Conservation (phyloP, 1,140 invertebrate species). For the Drosophila pallidifrons region DNA sequence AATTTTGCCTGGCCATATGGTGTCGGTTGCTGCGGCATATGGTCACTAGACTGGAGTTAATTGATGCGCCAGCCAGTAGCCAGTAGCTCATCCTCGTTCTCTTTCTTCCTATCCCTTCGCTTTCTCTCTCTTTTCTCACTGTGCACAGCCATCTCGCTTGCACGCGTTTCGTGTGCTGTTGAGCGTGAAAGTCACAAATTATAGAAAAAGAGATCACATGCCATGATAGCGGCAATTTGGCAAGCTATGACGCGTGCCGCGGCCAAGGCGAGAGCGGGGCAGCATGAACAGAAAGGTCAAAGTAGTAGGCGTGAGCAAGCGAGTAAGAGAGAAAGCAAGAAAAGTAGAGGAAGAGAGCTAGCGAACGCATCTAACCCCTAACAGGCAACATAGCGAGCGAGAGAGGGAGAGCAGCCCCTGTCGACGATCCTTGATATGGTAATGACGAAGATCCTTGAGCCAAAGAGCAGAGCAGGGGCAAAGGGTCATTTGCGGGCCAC, state of each 20-base stretch:
- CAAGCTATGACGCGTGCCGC: constrained; percentile 79
- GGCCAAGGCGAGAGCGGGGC: constrained; percentile 10
- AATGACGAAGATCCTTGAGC: constrained; percentile 67
- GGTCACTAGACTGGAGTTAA: constrained; percentile 77
- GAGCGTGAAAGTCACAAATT: constrained; percentile 85
- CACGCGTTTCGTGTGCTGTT: constrained; percentile 73
- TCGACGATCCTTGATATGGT: constrained; percentile 74
- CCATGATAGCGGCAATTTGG: constrained; percentile 84
- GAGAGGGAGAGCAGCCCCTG: constrained; percentile 47
- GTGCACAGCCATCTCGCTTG: not conserved
- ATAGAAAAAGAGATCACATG: constrained; percentile 79
- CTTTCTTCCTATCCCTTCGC: constrained; percentile 2
- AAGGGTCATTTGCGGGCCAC: constrained; percentile 73
- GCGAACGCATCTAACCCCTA: constrained; percentile 67
- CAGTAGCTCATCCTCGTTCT: constrained; percentile 61
- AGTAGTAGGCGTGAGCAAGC: constrained; percentile 64
- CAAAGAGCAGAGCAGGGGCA: constrained; percentile 21
- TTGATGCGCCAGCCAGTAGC: constrained; percentile 64
- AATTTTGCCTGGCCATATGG: constrained; percentile 56
- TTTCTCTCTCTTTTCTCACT: not conserved
- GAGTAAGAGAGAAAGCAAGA: constrained; percentile 16
- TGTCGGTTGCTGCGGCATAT: constrained; percentile 63
- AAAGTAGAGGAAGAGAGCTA: not conserved
- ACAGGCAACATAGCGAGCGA: constrained; percentile 16
- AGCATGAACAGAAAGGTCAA: constrained; percentile 39